Conservation (phyloP, 1,140 invertebrate species). For the Phthorimaea operculella region DNA sequence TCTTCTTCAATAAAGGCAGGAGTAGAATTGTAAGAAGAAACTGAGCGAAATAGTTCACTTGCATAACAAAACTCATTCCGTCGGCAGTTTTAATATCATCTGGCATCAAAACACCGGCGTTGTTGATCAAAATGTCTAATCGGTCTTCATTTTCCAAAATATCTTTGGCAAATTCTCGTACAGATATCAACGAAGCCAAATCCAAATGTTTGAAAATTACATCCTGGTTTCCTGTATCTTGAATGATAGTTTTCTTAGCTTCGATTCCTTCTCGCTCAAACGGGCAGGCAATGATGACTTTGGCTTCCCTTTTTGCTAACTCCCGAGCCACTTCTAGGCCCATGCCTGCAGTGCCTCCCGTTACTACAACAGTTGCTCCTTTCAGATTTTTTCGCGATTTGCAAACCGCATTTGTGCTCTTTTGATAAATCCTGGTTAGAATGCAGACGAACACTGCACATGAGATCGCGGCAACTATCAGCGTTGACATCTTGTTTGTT, state of each 20-base stretch:
- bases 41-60: slow-evolving; percentile 65
- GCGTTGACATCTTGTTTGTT: slow-evolving; percentile 21
- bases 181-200: slow-evolving; percentile 74
- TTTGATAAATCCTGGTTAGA: slow-evolving; percentile 37
- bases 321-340: slow-evolving; percentile 78
- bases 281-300: slow-evolving; percentile 71
- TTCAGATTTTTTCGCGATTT: slow-evolving; percentile 36
- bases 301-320: slow-evolving; percentile 75
- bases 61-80: slow-evolving; percentile 57
- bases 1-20: slow-evolving; percentile 67
- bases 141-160: slow-evolving; percentile 74
- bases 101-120: slow-evolving; percentile 74
- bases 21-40: slow-evolving; percentile 68
- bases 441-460: slow-evolving; percentile 16
- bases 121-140: slow-evolving; percentile 82
- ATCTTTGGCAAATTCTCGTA: slow-evolving; percentile 75
- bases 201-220: slow-evolving; percentile 75
- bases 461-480: slow-evolving; percentile 18
- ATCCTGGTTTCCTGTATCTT: slow-evolving; percentile 71
- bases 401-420: slow-evolving; percentile 37
- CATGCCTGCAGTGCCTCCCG: slow-evolving; percentile 85
- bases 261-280: slow-evolving; percentile 35
- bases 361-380: slow-evolving; percentile 66
- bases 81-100: slow-evolving; percentile 63
- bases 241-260: slow-evolving; percentile 69